phyloP scores from a whole-genome alignment of 1,140 invertebrate genomes.

The Drosophila bocqueti region DNA sequence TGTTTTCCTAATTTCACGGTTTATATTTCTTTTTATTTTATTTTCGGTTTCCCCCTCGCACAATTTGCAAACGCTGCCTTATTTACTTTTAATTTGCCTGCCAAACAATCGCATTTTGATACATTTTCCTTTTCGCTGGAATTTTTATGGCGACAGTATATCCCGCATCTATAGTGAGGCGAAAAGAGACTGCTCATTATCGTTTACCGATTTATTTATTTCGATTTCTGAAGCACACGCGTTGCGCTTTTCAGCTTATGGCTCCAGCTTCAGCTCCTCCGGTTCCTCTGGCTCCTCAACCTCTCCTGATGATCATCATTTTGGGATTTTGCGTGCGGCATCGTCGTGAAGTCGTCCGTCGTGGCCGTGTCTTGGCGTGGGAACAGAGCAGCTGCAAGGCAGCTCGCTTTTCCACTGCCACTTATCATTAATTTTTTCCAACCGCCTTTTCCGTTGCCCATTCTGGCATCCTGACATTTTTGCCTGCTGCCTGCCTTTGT shows the following conservation, averaged over 20 bases:
- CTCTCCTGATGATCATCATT: slow-evolving; percentile 57
- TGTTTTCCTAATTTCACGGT: slow-evolving; percentile 79
- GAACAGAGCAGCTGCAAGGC: slow-evolving; percentile 59
- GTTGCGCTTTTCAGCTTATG: slow-evolving; percentile 66
- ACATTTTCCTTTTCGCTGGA: slow-evolving; percentile 37
- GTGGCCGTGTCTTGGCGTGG: slow-evolving; percentile 60
- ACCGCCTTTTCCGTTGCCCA: slow-evolving; percentile 64
- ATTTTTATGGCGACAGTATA: slow-evolving; percentile 60
- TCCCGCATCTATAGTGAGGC: slow-evolving; percentile 16
- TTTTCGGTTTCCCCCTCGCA: slow-evolving; percentile 13
- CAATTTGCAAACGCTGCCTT: slow-evolving; percentile 58
- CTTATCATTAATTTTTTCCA: slow-evolving; percentile 84
- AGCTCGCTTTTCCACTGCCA: slow-evolving; percentile 49
- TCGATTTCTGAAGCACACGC: slow-evolving; percentile 54
- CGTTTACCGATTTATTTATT: slow-evolving; percentile 63
- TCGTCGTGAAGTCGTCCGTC: slow-evolving; percentile 59
- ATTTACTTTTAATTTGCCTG: slow-evolving; percentile 82
- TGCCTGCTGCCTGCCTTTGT: slow-evolving; percentile 40
- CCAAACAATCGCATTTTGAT: slow-evolving; percentile 63
- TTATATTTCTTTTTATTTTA: slow-evolving; percentile 60
- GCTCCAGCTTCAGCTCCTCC: neutral
- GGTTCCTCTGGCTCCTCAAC: neutral
- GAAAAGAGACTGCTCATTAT: slow-evolving; percentile 42
- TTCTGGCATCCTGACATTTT: slow-evolving; percentile 79
- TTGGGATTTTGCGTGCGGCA: slow-evolving; percentile 66